Conservation (phyloP, 2,888 invertebrate genomes). For the Morpho deidamia region DNA sequence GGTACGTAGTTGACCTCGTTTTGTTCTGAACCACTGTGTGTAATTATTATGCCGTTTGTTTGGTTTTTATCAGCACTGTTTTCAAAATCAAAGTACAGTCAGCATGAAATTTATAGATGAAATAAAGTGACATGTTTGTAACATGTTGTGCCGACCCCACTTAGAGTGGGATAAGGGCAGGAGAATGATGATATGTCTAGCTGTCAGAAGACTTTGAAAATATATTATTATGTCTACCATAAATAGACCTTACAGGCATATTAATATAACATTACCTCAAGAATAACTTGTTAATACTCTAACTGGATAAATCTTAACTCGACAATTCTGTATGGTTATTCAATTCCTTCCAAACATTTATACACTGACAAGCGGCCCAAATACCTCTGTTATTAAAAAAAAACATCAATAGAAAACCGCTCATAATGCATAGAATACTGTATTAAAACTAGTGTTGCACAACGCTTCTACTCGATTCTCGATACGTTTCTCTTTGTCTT, state of each 20-base stretch:
- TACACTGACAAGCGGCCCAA: slow-evolving; percentile 27
- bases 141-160: too few species aligned
- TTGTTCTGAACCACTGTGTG: slow-evolving; percentile 66
- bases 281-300: slow-evolving; percentile 11
- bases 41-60: slow-evolving; percentile 50
- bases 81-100: slow-evolving; percentile 9
- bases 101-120: not conserved
- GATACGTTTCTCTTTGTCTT: not conserved
- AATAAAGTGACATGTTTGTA: slow-evolving; percentile 5
- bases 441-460: slow-evolving; percentile 16
- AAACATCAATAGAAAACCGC: slow-evolving; percentile 40
- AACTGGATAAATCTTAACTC: slow-evolving; percentile 6
- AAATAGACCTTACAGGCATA: too few species aligned
- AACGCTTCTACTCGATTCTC: not conserved
- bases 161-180: too few species aligned
- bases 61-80: slow-evolving; percentile 23
- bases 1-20: slow-evolving; percentile 69
- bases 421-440: slow-evolving; percentile 35
- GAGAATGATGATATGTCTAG: too few species aligned
- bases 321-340: slow-evolving; percentile 10
- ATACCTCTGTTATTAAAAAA: slow-evolving; percentile 35
- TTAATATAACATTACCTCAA: too few species aligned
- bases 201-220: not conserved
- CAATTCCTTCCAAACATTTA: slow-evolving; percentile 22
- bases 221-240: too few species aligned